Evolutionary conservation across 2,888 invertebrate genomes (phyloP).

Genomic region (Ochlodes sylvanus): DNA sequence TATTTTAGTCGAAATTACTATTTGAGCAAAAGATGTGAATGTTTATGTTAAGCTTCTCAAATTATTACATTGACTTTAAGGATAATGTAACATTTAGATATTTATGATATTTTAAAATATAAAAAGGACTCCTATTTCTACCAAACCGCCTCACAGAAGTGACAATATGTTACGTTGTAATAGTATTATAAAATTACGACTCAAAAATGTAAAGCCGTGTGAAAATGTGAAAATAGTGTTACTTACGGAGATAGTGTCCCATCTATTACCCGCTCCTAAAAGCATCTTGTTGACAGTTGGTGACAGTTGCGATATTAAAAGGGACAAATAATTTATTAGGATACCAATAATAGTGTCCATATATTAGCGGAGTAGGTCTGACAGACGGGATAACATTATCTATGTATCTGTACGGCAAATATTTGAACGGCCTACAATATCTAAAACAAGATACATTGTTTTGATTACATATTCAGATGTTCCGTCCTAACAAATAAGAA

Average conservation of each 20-base stretch:
- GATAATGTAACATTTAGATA: no score
- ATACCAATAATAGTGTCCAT: conserved; percentile 20
- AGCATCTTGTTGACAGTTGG: conserved; percentile 9
- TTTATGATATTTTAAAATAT: no score
- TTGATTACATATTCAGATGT: conserved; percentile 24
- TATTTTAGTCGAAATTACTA: no score
- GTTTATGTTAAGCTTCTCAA: no score
- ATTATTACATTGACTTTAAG: no score
- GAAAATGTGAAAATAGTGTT: neutral
- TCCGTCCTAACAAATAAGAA: conserved; percentile 9
- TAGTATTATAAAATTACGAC: no score
- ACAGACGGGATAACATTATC: conserved; percentile 22
- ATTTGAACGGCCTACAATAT: neutral
- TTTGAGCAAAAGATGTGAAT: no score
- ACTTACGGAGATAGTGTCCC: neutral
- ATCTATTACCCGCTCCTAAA: neutral
- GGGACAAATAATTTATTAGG: conserved; percentile 18
- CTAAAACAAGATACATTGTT: conserved; percentile 18
- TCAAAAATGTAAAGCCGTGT: neutral
- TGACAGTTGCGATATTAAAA: conserved; percentile 12
- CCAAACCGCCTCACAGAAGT: no score
- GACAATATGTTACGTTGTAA: no score
- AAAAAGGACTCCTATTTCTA: no score
- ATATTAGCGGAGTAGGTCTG: conserved; percentile 16
- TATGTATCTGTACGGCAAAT: neutral